Evolutionary conservation across 2,113 vertebrate species (phyloP), one percentile per base, ranked within the genome.

Genomic region (Myrmophylax atrothorax): DNA sequence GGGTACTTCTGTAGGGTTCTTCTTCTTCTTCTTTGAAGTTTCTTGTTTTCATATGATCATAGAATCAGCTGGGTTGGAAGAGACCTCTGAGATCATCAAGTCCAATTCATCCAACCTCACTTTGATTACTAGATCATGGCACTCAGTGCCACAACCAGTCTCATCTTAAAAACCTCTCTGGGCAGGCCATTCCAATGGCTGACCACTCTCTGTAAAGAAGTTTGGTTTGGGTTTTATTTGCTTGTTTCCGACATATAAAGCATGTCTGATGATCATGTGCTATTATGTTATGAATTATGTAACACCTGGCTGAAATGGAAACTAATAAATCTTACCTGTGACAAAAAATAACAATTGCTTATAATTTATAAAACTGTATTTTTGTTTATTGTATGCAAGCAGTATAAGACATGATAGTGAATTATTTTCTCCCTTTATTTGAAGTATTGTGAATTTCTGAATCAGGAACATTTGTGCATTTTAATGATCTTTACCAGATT

Each of bases 341-440:
- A 44, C 38, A 46, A 80, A 86, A 67, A 53, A 64, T 3, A 12
- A 26, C 25, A 28, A 18, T 44, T 66, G 8, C 18, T 87, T 78
- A 31, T 18, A 12, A 22, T 62, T 70, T 12, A 5, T 46, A 50
- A 82, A 87, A 72, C 17, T 72, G 7, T 59, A 42, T 81, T 84
- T 66, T 2, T 68, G 18, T 66, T 50, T 59, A n/a, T 77, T 46
- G 6, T 42, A 53, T 0, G 0, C 28, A 66, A 59, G 31, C 33
- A 59, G 6, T 37, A 7, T 33, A 78, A 63, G 14, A 38, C 0
- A 1, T n/a, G 29, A 24, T 46, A 66, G 20, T 10, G 46, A 77
- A 50, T 77, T 60, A 37, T 58, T 93, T 79, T 66, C 4, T 74
- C 52, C 8, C 16, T 85, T 87, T 83, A 26, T 83, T 69, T 89